These are phyloP conservation scores for Unio delphinus DNA, from an alignment of 2,888 invertebrate species.

Conservation along the genomic window DNA sequence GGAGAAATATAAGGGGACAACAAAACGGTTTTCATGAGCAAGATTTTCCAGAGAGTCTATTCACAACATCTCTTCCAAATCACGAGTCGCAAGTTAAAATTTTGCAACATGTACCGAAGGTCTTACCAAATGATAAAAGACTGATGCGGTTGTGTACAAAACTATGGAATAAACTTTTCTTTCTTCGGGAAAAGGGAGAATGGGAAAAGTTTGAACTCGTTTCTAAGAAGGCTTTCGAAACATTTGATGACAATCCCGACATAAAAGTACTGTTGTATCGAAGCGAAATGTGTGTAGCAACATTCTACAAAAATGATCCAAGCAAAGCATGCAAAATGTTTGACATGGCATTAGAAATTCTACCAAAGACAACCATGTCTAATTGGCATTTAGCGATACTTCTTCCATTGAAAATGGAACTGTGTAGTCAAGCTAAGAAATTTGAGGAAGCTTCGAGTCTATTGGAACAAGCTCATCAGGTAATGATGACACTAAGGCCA, in stretches of 20 bases:
- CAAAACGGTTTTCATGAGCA: no score
- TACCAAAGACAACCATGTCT: constrained; percentile 13
- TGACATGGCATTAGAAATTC: constrained; percentile 10
- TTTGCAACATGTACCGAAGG: neutral
- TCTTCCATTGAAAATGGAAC: constrained; percentile 14
- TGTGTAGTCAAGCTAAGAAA: constrained; percentile 6
- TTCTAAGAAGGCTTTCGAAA: constrained; percentile 8
- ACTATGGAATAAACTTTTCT: constrained; percentile 17
- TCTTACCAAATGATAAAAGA: constrained; percentile 11
- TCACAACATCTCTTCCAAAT: no score
- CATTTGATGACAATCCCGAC: constrained; percentile 12
- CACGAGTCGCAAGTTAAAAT: neutral
- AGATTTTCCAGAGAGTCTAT: no score
- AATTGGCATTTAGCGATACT: constrained; percentile 17
- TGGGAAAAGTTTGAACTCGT: constrained; percentile 10
- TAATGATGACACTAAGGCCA: constrained; percentile 9
- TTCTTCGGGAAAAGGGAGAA: constrained; percentile 15
- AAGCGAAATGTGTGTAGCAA: constrained; percentile 20
- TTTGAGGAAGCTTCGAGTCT: constrained; percentile 14
- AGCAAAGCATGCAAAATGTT: constrained; percentile 9
- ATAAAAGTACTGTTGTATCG: constrained; percentile 11
- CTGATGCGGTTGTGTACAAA: constrained; percentile 13
- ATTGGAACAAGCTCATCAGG: constrained; percentile 13
- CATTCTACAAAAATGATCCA: constrained; percentile 17
- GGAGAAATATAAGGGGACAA: no score